These are phyloP conservation scores for Echinarachnius parma DNA, from an alignment of 53 echinoderm and acorn worm species.

Conservation along the genomic window DNA sequence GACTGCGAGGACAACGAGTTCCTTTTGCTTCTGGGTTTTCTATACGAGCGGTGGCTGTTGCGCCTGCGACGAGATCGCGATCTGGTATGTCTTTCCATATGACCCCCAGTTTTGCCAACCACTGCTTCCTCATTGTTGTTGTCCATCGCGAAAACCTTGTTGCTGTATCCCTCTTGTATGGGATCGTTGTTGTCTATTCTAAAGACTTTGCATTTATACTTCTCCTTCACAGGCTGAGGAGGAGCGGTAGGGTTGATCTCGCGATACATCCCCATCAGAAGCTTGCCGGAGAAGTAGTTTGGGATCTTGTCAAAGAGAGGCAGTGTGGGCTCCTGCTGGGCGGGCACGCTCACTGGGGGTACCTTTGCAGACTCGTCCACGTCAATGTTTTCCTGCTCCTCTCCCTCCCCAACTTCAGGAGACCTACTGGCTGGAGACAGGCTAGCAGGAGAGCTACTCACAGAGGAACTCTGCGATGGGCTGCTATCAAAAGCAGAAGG, in stretches of 20 bases:
- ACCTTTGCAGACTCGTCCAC: background rate
- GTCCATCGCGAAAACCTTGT: slow-evolving; percentile 2
- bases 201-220: slow-evolving; percentile 11
- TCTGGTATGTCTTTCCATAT: background rate
- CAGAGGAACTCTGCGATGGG: slow-evolving; percentile 25
- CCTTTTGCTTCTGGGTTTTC: background rate
- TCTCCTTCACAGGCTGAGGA: slow-evolving; percentile 9
- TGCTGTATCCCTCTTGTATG: slow-evolving; percentile 14
- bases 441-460: slow-evolving; percentile 44
- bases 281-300: slow-evolving; percentile 73
- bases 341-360: background rate
- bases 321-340: background rate
- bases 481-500: background rate
- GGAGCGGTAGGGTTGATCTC: slow-evolving; percentile 27
- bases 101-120: background rate
- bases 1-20: slow-evolving; percentile 33
- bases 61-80: background rate
- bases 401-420: background rate
- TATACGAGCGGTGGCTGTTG: background rate
- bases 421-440: slow-evolving; percentile 38
- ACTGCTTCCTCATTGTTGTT: slow-evolving; percentile 3
- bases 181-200: background rate
- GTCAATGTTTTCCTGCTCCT: background rate
- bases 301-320: slow-evolving; percentile 93
- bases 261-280: slow-evolving; percentile 65